phyloP scores from a whole-genome alignment of 30 jellyfish, hydroid and myxozoan species.

The Catostylus mosaicus region DNA sequence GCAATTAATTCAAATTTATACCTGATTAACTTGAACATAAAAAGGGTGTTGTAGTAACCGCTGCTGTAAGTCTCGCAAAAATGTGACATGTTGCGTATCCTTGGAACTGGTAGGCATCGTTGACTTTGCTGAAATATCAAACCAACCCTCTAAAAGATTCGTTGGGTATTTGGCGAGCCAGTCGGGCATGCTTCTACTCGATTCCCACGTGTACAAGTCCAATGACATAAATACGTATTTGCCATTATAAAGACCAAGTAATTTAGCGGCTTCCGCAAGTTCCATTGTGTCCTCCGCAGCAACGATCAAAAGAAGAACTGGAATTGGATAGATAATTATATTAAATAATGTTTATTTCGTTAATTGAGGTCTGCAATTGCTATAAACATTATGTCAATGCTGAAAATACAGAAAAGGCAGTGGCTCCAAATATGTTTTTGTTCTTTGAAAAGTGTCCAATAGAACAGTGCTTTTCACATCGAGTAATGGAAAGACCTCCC shows the following conservation, averaged over 20 bases:
- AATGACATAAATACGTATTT: conserved; percentile 71
- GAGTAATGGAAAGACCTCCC: too few relatives aligned
- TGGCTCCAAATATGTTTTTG: too few relatives aligned
- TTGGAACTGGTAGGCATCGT: neutral
- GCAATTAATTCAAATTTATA: neutral
- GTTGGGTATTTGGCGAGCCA: conserved; percentile 13
- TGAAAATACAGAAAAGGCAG: too few relatives aligned
- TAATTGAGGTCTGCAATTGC: too few relatives aligned
- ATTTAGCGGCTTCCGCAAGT: conserved; percentile 44
- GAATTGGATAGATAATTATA: neutral
- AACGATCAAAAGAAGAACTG: conserved; percentile 72
- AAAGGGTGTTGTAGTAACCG: conserved; percentile 51
- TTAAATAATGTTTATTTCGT: too few relatives aligned
- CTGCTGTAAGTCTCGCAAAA: conserved; percentile 1
- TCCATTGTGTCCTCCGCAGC: conserved; percentile 37
- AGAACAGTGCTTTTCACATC: too few relatives aligned
- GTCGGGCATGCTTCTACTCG: conserved; percentile 24
- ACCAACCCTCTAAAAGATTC: conserved; percentile 47
- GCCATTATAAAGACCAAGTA: conserved; percentile 57
- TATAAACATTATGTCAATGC: too few relatives aligned
- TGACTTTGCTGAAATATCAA: conserved; percentile 58
- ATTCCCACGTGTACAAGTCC: conserved; percentile 72
- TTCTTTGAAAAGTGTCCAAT: too few relatives aligned
- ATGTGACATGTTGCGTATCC: neutral
- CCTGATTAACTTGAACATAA: conserved; percentile 33